Evolutionary conservation across 1,140 invertebrate genomes (phyloP), one percentile per base, ranked within the genome.

Genomic region (Drosophila ironensis): DNA sequence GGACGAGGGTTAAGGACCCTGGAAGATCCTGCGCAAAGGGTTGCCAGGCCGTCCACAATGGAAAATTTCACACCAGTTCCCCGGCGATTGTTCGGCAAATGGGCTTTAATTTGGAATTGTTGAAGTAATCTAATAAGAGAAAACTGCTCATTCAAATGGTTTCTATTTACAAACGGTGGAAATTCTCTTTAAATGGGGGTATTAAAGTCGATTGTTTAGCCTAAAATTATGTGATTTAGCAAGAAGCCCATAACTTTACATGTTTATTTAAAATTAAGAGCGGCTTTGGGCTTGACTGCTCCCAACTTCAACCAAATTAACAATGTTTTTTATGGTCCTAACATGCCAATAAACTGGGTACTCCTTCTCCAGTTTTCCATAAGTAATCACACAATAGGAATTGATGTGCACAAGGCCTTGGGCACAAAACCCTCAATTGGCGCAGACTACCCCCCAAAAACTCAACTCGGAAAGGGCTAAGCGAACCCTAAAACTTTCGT

Each of bases 361-460:
- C 30, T 40, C 17, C 20, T 28, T 4, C 11, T 27, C n/a, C n/a
- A 22, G 5, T 40, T 68, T 64, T 56, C n/a, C n/a, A n/a, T 37
- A 44, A 59, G 52, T n/a, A n/a, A n/a, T 48, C 57, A 25, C 46
- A 66, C 57, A 74, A 70, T 61, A 53, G 30, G 47, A 84, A 86
- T 78, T 84, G 60, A 82, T 82, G 78, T 78, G 57, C 46, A 28
- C 69, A 60, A 46, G 63, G 73, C 47, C 54, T 56, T 27, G 30
- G 59, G 54, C 56, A 22, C n/a, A n/a, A n/a, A 84, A 84, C 69
- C 59, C 59, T 78, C 78, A 82, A 81, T 81, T 81, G 71, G 66
- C 20, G 46, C 63, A 51, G 24, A 27, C 41, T 61, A 40, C 45
- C 72, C 48, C 44, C 38, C 22, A 30, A 37, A 27, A 30, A 37